Conservation (phyloP, 2,113 vertebrate genomes). For the Garra rufa region DNA sequence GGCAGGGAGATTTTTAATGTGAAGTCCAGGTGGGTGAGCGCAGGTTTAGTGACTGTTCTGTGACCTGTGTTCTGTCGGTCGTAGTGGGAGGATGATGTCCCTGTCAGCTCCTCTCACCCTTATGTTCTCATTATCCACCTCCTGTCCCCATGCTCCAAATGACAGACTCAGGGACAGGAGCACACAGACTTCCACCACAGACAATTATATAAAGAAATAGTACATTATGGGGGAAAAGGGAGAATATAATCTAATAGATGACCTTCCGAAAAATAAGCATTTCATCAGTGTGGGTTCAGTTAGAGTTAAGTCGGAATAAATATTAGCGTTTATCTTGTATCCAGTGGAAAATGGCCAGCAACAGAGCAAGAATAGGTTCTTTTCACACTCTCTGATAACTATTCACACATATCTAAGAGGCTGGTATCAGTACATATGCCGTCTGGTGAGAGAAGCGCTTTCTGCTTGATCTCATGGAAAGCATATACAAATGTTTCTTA, state of each 20-base stretch:
- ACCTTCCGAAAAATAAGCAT: not conserved
- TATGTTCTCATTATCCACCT: constrained; percentile 54
- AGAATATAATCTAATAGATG: not conserved
- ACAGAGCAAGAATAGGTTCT: constrained; percentile 6
- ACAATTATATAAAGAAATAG: constrained; percentile 24
- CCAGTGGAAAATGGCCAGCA: constrained; percentile 14
- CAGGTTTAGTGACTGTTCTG: constrained; percentile 49
- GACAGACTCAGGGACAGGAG: constrained; percentile 28
- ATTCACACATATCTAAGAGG: constrained; percentile 26
- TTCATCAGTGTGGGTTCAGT: constrained; percentile 1
- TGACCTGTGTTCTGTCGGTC: constrained; percentile 52
- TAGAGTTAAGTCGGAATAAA: not conserved
- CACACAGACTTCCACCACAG: constrained; percentile 1
- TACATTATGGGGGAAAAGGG: constrained; percentile 2
- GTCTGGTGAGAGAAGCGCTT: not conserved
- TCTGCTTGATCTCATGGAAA: constrained; percentile 12
- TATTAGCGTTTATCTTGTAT: not conserved
- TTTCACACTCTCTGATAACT: constrained; percentile 32
- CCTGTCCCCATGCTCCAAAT: constrained; percentile 36
- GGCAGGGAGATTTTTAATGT: constrained; percentile 24
- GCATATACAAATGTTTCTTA: constrained; percentile 39
- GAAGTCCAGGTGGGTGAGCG: constrained; percentile 48
- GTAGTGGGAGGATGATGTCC: constrained; percentile 55
- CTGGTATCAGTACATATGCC: constrained; percentile 1
- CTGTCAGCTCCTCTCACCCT: constrained; percentile 57